These are phyloP conservation scores for Drosophila ercepeae DNA, from an alignment of 1,140 invertebrate species.

Conservation along the genomic window DNA sequence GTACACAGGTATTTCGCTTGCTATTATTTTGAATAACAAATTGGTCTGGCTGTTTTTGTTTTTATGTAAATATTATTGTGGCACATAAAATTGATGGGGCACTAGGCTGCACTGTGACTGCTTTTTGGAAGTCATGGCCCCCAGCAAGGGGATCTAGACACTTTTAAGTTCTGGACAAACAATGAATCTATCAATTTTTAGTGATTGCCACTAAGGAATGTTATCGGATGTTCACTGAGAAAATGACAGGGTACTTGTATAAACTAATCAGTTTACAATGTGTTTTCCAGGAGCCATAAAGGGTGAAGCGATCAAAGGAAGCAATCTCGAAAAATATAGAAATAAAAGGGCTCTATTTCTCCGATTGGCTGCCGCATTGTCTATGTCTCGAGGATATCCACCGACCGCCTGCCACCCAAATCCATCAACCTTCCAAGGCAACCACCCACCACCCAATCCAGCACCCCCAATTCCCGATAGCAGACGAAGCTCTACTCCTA, in stretches of 20 bases:
- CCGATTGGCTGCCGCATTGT: not conserved
- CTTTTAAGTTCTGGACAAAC: conserved; percentile 58
- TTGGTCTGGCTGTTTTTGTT: conserved; percentile 42
- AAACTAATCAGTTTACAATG: not conserved
- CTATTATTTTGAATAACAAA: conserved; percentile 62
- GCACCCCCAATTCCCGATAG: not conserved
- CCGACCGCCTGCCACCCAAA: not conserved
- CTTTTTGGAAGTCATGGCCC: not conserved
- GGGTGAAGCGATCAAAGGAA: too few species aligned
- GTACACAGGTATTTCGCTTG: conserved; percentile 8
- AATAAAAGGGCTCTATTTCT: too few species aligned
- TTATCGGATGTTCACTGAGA: not conserved
- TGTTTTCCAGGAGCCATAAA: too few species aligned
- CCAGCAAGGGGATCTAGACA: conserved; percentile 30
- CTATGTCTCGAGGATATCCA: conserved; percentile 11
- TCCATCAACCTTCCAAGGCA: not conserved
- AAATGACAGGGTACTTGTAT: not conserved
- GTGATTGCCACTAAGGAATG: conserved; percentile 23
- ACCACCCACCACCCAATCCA: not conserved
- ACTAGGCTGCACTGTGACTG: conserved; percentile 12
- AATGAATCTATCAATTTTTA: conserved; percentile 65
- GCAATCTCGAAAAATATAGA: too few species aligned
- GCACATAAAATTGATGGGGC: conserved; percentile 46
- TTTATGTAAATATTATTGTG: conserved; percentile 74
- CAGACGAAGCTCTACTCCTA: conserved; percentile 33